phyloP scores from a whole-genome alignment of 1,140 invertebrate species.

The Lepidotrigona ventralis region DNA sequence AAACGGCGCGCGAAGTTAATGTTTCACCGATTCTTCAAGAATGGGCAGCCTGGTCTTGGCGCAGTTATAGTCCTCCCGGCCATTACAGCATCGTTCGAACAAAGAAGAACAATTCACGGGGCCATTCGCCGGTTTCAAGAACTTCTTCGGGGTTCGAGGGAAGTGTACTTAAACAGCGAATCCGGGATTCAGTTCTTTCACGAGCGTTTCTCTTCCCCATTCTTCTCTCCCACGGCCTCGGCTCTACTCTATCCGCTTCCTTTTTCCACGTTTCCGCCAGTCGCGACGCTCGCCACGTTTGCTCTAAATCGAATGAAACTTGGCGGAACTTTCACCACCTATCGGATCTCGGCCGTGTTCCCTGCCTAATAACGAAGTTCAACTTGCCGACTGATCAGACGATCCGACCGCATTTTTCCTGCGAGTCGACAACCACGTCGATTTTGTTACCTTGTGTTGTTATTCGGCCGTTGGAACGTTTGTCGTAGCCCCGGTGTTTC shows the following conservation, averaged over 20 bases:
- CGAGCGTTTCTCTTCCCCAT: neutral
- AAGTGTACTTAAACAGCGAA: constrained; percentile 69
- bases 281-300: constrained; percentile 44
- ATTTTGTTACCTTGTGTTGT: constrained; percentile 10
- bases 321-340: constrained; percentile 47
- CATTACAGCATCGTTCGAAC: constrained; percentile 59
- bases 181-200: constrained; percentile 55
- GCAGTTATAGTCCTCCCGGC: constrained; percentile 63
- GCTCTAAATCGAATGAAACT: constrained; percentile 53
- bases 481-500: neutral
- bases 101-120: constrained; percentile 67
- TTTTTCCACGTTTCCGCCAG: neutral
- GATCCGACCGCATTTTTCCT: constrained; percentile 40
- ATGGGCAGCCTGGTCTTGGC: constrained; percentile 17
- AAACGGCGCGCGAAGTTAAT: constrained; percentile 33
- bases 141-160: constrained; percentile 61
- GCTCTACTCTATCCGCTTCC: neutral
- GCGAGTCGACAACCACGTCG: neutral
- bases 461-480: constrained; percentile 20
- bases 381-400: constrained; percentile 42
- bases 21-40: constrained; percentile 35
- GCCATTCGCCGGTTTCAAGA: constrained; percentile 70
- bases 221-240: neutral
- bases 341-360: constrained; percentile 4
- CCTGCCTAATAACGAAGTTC: constrained; percentile 59